Percentiles rank a stretch among this genome's conserved stretches.
Conservation (phyloP, 1,140 invertebrate genomes). For the Euura saliciscinereae region DNA sequence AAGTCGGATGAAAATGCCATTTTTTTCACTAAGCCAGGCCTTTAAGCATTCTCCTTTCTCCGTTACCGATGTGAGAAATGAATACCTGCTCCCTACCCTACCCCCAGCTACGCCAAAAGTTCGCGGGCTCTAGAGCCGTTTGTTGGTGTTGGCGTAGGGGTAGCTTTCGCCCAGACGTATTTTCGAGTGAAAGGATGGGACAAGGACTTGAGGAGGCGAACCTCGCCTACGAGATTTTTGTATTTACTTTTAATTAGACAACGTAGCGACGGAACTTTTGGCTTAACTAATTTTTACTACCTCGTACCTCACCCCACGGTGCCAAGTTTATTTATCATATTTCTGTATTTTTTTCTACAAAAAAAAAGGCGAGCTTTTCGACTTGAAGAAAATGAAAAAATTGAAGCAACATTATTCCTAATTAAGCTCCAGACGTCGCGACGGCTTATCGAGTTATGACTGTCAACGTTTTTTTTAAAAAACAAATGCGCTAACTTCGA, state of each 20-base stretch:
- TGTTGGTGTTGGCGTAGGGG: too few species aligned
- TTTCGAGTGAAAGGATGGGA: too few species aligned
- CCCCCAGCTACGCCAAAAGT: too few species aligned
- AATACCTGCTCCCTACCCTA: background rate
- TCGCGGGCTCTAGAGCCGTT: too few species aligned
- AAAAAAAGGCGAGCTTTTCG: background rate
- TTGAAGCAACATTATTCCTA: too few species aligned
- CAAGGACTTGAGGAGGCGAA: background rate
- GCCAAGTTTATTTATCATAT: background rate
- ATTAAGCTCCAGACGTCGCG: too few species aligned
- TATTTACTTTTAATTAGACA: constrained; percentile 6
- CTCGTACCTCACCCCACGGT: background rate
- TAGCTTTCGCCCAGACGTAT: too few species aligned
- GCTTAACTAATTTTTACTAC: background rate
- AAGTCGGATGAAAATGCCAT: too few species aligned
- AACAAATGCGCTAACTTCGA: too few species aligned
- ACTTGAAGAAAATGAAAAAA: too few species aligned
- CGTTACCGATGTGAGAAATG: background rate
- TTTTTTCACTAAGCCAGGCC: background rate
- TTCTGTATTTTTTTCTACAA: background rate
- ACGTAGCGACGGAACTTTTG: background rate
- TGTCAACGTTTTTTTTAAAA: too few species aligned
- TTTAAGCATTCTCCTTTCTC: background rate
- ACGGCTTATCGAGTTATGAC: too few species aligned
- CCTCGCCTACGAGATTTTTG: background rate